Base-by-base conservation (phyloP, 2,113 vertebrate genomes). In the Polypterus bichir region DNA sequence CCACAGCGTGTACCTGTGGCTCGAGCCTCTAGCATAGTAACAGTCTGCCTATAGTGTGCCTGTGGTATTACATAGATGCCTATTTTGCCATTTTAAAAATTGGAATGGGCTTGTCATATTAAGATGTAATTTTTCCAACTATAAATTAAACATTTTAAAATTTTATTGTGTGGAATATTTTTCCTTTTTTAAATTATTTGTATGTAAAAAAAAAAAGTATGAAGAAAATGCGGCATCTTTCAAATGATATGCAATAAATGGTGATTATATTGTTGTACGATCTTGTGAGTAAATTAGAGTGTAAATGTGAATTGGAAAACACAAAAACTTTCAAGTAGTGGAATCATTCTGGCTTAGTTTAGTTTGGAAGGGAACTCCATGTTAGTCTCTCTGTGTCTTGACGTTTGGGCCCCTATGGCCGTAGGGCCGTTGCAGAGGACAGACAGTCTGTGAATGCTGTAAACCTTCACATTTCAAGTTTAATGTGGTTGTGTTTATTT, bases 11-110 rank as follows among this genome's bases (percentile, higher is more conserved):
- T 79, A 68, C 64, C 66, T 72, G 78, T 81, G 85, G 86, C 83
- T 81, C 74, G 79, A 79, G 84, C 88, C 84, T 88, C 72, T 79
- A 90, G 86, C 84, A 71, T 89, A 93, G 91, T 91, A 85, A 83
- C 60, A 90, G 87, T 91, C 84, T 89, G 86, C 87, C 86, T 90
- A 78, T 89, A 89, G 89, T 86, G 88, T 86, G 81, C 87, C 88
- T 93, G 86, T 89, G 87, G 83, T 82, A 65, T 61, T 86, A 86
- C 87, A 81, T 83, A 79, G 81, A 85, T 81, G 80, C 83, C 82
- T 81, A 77, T 78, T 83, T 79, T 74, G 72, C 80, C 82, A 81
- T 79, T 78, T 73, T 87, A 83, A 77, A 80, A 82, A 79, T 75
- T 76, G 72, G 75, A 83, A 80, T 76, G 65, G 70, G 78, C 79